Evolutionary conservation across 2,888 invertebrate species (phyloP), one percentile per base, ranked within the genome.

Genomic region (Dromius quadrimaculatus): DNA sequence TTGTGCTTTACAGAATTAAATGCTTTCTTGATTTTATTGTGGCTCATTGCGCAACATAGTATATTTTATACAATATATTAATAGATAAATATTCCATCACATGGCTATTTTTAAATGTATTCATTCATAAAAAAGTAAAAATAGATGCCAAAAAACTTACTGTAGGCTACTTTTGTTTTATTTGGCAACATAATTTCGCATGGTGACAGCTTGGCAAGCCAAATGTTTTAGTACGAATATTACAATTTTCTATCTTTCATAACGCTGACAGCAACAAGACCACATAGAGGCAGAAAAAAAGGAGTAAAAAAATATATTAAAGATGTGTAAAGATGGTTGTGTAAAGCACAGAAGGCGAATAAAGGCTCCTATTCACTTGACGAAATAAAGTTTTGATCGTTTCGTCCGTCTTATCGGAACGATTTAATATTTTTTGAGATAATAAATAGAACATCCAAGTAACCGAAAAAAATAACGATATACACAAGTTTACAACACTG

Each of bases 361-460:
- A 64, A 64, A 64, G 64, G 41, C 47, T 43, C 41, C 41, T 36
- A 64, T 64, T 64, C 64, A 64, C 64, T 19, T 9, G 9, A 38
- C 32, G 64, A 50, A 50, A 68, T 59, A 43, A 59, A 57, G 66
- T 66, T 66, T 66, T 66, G 68, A 59, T 57, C 59, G 34, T 45
- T 38, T 68, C 19, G 13, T 28, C 23, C 32, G 28, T 41, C 23
- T 68, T 68, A 68, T 68, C 68, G 45, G 59, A 68, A 59, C 41
- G 66, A 41, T 68, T 59, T 54, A 41, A 43, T 54, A 68, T 68
- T 68, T 68, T 68, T 68, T 32, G 43, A 41, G 68, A 68, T 68
- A 66, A 66, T 64, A 66, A 68, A 68, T 68, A 68, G 57, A 68
- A 68, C 59, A 66, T 41, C 43, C 41, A 28, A 59, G 22, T 68